Evolutionary conservation across 2,888 invertebrate genomes (phyloP).

Genomic region (Acleris literana): DNA sequence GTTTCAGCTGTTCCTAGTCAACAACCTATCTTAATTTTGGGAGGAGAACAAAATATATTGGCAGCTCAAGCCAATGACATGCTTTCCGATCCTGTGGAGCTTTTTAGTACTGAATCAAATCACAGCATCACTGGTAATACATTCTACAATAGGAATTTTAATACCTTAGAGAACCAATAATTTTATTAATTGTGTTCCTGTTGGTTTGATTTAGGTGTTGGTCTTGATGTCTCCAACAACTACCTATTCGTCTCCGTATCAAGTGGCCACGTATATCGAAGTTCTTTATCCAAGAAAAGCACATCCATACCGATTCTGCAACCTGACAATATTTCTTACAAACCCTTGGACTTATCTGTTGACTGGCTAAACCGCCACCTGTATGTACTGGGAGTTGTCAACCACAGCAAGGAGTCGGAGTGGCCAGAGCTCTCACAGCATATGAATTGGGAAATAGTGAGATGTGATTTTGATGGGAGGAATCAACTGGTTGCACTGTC

Average conservation of each 20-base stretch:
- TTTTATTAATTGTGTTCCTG: too few species aligned
- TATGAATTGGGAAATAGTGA: slow-evolving; percentile 88
- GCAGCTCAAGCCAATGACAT: slow-evolving; percentile 87
- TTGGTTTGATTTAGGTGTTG: slow-evolving; percentile 84
- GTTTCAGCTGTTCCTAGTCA: slow-evolving; percentile 85
- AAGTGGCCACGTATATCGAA: slow-evolving; percentile 85
- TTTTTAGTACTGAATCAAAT: slow-evolving; percentile 82
- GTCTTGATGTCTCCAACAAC: slow-evolving; percentile 88
- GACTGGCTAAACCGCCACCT: slow-evolving; percentile 95
- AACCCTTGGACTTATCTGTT: slow-evolving; percentile 88
- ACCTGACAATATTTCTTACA: slow-evolving; percentile 84
- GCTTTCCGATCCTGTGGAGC: slow-evolving; percentile 86
- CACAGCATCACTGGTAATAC: slow-evolving; percentile 69
- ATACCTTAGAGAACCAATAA: too few species aligned
- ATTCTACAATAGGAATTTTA: not conserved
- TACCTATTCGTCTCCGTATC: slow-evolving; percentile 91
- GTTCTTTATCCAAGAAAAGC: slow-evolving; percentile 74
- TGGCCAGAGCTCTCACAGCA: slow-evolving; percentile 56
- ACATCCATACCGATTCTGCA: slow-evolving; percentile 79
- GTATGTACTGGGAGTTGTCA: slow-evolving; percentile 91
- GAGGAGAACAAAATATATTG: slow-evolving; percentile 86
- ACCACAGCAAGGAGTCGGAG: slow-evolving; percentile 66
- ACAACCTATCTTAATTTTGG: slow-evolving; percentile 87
- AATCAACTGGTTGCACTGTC: slow-evolving; percentile 88
- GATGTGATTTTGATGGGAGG: slow-evolving; percentile 89